Percentiles rank a stretch among this genome's conserved stretches.
Evolutionary conservation across 2,797 vertebrate genomes (phyloP).

Genomic region (Fringilla coelebs): DNA sequence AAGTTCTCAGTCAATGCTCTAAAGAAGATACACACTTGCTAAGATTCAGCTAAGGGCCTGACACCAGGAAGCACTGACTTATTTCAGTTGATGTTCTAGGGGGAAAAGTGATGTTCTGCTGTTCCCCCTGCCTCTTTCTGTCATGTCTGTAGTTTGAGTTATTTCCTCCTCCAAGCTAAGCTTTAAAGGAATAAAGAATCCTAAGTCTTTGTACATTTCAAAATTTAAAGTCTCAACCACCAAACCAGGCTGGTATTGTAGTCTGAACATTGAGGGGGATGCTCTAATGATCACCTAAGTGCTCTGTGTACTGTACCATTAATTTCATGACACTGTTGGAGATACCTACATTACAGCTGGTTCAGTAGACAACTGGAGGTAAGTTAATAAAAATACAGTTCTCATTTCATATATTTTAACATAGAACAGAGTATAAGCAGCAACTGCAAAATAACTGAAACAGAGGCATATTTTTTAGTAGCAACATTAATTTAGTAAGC

Average conservation of each 20-base stretch:
- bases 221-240: background rate
- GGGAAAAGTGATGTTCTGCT: background rate
- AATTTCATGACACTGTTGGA: background rate
- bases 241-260: background rate
- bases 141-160: background rate
- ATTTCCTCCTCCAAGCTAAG: background rate
- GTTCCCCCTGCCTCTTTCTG: background rate
- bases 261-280: background rate
- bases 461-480: background rate
- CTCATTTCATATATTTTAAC: background rate
- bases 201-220: background rate
- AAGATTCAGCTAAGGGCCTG: background rate
- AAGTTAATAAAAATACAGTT: background rate
- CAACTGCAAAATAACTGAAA: background rate
- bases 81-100: background rate
- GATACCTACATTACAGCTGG: background rate
- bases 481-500: slow-evolving; percentile 7
- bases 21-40: background rate
- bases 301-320: background rate
- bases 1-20: background rate
- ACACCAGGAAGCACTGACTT: background rate
- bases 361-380: background rate
- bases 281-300: background rate
- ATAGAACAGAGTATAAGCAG: background rate
- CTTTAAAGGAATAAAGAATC: background rate